Evolutionary conservation across 2,888 invertebrate genomes (phyloP).

Genomic region (Limenitis camilla): DNA sequence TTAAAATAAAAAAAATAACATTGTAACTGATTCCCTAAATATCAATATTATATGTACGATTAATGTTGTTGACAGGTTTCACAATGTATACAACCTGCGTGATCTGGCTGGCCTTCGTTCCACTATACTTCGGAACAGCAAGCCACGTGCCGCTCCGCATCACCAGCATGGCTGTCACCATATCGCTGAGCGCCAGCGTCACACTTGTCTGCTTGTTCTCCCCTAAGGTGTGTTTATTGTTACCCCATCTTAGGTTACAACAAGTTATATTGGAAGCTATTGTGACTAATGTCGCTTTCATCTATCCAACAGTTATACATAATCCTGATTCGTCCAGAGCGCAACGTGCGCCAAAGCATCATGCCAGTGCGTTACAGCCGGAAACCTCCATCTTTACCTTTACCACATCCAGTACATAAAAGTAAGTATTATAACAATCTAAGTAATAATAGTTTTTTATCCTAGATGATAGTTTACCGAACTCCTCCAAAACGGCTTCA

Average conservation of each 20-base stretch:
- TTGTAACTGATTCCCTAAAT: neutral
- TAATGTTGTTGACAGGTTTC: conserved; percentile 79
- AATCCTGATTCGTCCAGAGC: conserved; percentile 55
- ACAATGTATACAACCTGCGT: conserved; percentile 99
- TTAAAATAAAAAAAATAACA: neutral
- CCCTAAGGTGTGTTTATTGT: conserved; percentile 81
- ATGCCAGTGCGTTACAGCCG: conserved; percentile 58
- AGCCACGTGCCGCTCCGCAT: conserved; percentile 93
- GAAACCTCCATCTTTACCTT: conserved; percentile 48
- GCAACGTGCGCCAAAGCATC: conserved; percentile 56
- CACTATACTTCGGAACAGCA: conserved; percentile 96
- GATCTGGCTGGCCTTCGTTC: conserved; percentile 98
- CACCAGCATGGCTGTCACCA: conserved; percentile 96
- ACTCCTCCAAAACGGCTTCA: too few relatives aligned
- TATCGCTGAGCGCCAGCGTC: conserved; percentile 94
- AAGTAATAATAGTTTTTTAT: too few relatives aligned
- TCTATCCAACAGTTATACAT: too few relatives aligned
- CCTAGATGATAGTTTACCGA: too few relatives aligned
- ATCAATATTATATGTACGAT: neutral
- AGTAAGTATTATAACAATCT: too few relatives aligned
- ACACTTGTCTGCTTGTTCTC: conserved; percentile 94
- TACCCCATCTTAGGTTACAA: too few relatives aligned
- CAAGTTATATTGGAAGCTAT: too few relatives aligned
- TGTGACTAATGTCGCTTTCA: too few relatives aligned
- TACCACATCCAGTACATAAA: conserved; percentile 51